Evolutionary conservation across 1,140 invertebrate species (phyloP).

Genomic region (Euwallacea fornicatus): DNA sequence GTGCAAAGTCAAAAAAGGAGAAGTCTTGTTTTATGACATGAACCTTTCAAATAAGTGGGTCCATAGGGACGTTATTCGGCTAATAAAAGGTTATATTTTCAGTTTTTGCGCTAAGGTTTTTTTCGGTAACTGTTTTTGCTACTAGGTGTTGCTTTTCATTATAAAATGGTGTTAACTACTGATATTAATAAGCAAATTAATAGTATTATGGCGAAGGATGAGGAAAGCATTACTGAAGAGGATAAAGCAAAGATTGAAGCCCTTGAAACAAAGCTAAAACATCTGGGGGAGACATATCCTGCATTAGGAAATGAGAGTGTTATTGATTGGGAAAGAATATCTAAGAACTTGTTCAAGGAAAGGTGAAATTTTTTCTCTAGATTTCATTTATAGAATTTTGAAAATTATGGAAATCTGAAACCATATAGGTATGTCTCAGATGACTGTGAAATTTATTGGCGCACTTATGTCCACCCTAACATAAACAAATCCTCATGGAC

Average conservation of each 20-base stretch:
- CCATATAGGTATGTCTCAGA: constrained; percentile 56
- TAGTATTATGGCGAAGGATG: neutral
- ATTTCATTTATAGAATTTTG: constrained; percentile 43
- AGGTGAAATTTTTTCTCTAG: constrained; percentile 8
- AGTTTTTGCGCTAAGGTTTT: neutral
- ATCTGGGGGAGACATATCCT: constrained; percentile 26
- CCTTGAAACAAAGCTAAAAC: constrained; percentile 28
- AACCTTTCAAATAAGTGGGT: constrained; percentile 38
- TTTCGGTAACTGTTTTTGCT: neutral
- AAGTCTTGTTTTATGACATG: constrained; percentile 43
- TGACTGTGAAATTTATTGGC: constrained; percentile 67
- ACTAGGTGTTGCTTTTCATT: constrained; percentile 22
- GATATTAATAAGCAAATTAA: constrained; percentile 1
- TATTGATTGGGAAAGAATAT: constrained; percentile 43
- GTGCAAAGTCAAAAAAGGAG: constrained; percentile 41
- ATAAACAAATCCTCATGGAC: constrained; percentile 66
- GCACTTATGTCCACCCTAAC: constrained; percentile 65
- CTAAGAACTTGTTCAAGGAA: constrained; percentile 39
- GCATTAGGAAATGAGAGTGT: constrained; percentile 35
- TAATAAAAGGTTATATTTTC: constrained; percentile 21
- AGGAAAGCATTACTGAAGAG: constrained; percentile 12
- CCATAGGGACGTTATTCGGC: constrained; percentile 26
- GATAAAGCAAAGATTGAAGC: constrained; percentile 1
- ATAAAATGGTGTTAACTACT: constrained; percentile 9
- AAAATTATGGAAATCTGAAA: neutral